Evolutionary conservation across 1,140 invertebrate genomes (phyloP).

Genomic region (Microplitis mediator): DNA sequence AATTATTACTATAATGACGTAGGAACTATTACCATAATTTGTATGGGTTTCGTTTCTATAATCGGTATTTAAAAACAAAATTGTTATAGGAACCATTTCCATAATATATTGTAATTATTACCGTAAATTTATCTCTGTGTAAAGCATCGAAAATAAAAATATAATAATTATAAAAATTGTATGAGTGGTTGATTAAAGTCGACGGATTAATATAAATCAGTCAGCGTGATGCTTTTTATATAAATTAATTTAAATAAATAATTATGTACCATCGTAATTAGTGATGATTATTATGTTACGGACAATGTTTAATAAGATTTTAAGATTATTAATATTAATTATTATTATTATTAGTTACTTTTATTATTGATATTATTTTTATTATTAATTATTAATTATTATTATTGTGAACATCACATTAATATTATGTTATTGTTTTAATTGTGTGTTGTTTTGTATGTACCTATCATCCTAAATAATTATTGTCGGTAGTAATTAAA

Average conservation of each 20-base stretch:
- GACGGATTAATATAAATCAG: conserved; percentile 38
- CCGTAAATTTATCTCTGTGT: too few species aligned
- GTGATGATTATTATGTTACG: conserved; percentile 57
- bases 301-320: conserved; percentile 56
- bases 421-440: conserved; percentile 65
- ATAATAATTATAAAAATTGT: conserved; percentile 43
- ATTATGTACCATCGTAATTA: conserved; percentile 52
- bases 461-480: conserved; percentile 56
- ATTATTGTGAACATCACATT: conserved; percentile 62
- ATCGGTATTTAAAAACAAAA: too few species aligned
- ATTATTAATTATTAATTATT: conserved; percentile 47
- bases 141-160: too few species aligned
- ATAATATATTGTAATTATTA: too few species aligned
- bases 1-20: too few species aligned
- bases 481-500: conserved; percentile 45
- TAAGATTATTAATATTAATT: conserved; percentile 49
- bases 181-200: conserved; percentile 35
- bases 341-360: conserved; percentile 18
- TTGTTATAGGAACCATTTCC: too few species aligned
- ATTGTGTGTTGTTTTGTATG: conserved; percentile 65
- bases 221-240: conserved; percentile 43
- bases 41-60: too few species aligned
- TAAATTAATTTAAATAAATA: conserved; percentile 10
- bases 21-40: too few species aligned
- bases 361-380: conserved; percentile 34